Evolutionary conservation across 1,140 invertebrate genomes (phyloP).

Genomic region (Drosophila arawakana): DNA sequence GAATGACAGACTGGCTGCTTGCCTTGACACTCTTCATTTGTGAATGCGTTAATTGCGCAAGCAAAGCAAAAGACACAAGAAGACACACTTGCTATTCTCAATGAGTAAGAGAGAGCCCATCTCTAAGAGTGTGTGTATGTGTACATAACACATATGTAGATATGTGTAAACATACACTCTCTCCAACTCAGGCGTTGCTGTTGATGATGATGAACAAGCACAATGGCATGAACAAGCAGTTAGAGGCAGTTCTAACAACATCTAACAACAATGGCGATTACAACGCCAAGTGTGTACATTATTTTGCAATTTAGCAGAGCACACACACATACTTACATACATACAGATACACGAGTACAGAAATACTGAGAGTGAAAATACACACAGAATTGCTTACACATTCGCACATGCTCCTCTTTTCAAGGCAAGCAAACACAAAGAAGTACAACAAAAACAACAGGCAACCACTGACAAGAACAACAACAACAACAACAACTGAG

Average conservation of each 20-base stretch:
- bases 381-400: conserved; percentile 15
- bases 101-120: conserved; percentile 4
- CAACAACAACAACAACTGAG: conserved; percentile 43
- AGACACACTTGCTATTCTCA: conserved; percentile 22
- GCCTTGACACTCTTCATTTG: conserved; percentile 82
- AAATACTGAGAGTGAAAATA: conserved; percentile 11
- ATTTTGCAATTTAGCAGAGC: conserved; percentile 80
- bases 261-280: conserved; percentile 72
- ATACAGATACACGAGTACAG: neutral
- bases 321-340: conserved; percentile 20
- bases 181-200: conserved; percentile 17
- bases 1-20: conserved; percentile 53
- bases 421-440: conserved; percentile 52
- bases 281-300: conserved; percentile 82
- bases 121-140: conserved; percentile 15
- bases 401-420: conserved; percentile 20
- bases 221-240: conserved; percentile 79
- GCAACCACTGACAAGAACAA: conserved; percentile 42
- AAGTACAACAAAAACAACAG: conserved; percentile 38
- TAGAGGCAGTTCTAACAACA: conserved; percentile 71
- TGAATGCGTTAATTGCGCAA: conserved; percentile 80
- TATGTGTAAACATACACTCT: conserved; percentile 40
- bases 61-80: conserved; percentile 51
- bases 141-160: conserved; percentile 35
- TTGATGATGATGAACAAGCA: conserved; percentile 76